phyloP scores from a whole-genome alignment of 2,797 vertebrate species.

The Siniperca scherzeri region DNA sequence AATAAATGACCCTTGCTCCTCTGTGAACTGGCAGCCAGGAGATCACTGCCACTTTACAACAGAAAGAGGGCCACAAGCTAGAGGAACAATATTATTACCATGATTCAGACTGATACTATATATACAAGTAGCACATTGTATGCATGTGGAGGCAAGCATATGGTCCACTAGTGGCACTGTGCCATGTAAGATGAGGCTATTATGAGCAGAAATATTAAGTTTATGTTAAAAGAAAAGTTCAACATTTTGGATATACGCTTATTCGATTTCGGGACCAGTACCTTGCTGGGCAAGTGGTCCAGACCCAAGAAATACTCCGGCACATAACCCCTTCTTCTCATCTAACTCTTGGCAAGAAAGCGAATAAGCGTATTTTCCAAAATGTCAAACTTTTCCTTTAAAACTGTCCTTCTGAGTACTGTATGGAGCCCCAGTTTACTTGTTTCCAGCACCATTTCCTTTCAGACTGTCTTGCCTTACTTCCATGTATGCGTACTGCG shows the following conservation, averaged over 20 bases:
- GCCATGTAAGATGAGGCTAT: neutral
- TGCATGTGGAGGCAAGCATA: neutral
- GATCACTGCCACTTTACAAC: constrained; percentile 43
- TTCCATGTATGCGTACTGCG: neutral
- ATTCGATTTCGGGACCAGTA: too few relatives aligned
- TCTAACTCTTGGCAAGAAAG: neutral
- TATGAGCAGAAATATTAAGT: neutral
- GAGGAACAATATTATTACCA: neutral
- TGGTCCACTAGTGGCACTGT: neutral
- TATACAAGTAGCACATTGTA: neutral
- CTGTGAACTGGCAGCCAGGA: constrained; percentile 38
- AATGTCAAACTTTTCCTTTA: neutral
- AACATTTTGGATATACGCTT: too few relatives aligned
- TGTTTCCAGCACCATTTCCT: constrained; percentile 9
- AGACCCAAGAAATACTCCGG: too few relatives aligned
- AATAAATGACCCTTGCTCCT: constrained; percentile 50
- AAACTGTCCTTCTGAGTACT: neutral
- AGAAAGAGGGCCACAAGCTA: constrained; percentile 25
- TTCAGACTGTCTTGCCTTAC: constrained; percentile 11
- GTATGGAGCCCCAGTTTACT: neutral
- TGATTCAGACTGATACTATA: constrained; percentile 31
- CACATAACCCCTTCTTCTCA: neutral
- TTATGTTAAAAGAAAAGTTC: too few relatives aligned
- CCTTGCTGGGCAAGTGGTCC: too few relatives aligned
- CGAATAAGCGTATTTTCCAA: neutral